phyloP scores from a whole-genome alignment of 2,113 vertebrate species.

The Malurus elegans region DNA sequence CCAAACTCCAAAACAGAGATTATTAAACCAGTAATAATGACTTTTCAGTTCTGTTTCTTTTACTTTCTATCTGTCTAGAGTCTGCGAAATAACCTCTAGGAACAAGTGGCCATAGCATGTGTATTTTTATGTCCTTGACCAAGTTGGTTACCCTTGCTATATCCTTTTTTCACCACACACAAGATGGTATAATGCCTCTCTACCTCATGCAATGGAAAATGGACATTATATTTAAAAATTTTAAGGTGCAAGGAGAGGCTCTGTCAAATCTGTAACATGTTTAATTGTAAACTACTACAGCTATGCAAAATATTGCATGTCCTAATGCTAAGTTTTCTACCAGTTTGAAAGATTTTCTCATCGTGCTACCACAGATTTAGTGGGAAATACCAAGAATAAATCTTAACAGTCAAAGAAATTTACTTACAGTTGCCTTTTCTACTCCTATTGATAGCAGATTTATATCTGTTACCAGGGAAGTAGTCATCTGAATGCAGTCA shows the following conservation, averaged over 20 bases:
- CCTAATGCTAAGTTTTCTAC: not conserved
- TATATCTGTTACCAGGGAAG: slow-evolving; percentile 38
- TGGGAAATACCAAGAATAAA: not conserved
- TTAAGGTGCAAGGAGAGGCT: not conserved
- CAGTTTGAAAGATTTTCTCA: not conserved
- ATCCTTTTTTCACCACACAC: not conserved
- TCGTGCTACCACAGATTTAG: not conserved
- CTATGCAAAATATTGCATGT: not conserved
- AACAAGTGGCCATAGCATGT: not conserved
- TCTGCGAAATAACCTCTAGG: not conserved
- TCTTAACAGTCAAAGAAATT: slow-evolving; percentile 31
- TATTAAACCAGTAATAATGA: not conserved
- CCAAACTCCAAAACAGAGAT: not conserved
- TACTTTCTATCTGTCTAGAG: not conserved
- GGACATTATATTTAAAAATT: not conserved
- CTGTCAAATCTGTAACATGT: not conserved
- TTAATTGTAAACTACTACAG: not conserved
- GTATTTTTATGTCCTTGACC: not conserved
- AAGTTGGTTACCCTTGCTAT: not conserved
- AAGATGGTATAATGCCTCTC: not conserved
- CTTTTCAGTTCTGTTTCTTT: not conserved
- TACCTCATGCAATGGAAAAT: not conserved
- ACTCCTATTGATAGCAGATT: slow-evolving; percentile 37
- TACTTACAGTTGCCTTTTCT: slow-evolving; percentile 52
- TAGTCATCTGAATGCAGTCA: slow-evolving; percentile 33